Evolutionary conservation across 2,888 invertebrate genomes (phyloP).

Genomic region (Caenorhabditis doughertyi): DNA sequence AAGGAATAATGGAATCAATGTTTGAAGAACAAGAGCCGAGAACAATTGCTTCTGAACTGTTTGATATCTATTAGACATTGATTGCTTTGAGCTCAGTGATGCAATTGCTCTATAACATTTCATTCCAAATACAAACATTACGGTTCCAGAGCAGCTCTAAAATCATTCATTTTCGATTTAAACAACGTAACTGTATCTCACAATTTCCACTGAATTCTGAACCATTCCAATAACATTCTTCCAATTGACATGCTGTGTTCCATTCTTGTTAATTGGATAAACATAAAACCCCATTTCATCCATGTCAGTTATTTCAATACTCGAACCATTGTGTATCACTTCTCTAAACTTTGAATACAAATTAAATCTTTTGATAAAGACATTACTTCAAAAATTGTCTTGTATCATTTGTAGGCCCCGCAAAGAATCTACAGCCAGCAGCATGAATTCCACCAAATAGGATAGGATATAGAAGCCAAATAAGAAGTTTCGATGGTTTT

Average conservation of each 20-base stretch:
- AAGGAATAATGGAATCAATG: conserved; percentile 8
- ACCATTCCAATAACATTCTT: neutral
- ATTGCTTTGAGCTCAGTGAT: neutral
- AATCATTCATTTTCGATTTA: neutral
- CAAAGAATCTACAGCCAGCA: neutral
- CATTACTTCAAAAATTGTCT: neutral
- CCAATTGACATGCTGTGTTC: neutral
- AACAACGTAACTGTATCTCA: neutral
- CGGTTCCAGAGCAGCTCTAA: neutral
- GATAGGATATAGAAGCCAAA: neutral
- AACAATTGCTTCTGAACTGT: conserved; percentile 20
- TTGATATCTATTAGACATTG: neutral
- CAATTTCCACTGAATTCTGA: neutral
- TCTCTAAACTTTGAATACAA: neutral
- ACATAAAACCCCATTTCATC: conserved; percentile 7
- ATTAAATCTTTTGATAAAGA: neutral
- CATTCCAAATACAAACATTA: conserved; percentile 13
- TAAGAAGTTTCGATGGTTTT: neutral
- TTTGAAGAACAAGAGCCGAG: conserved; percentile 16
- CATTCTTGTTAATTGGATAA: neutral
- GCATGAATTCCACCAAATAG: neutral
- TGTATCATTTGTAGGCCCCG: neutral
- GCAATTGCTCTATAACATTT: conserved; percentile 17
- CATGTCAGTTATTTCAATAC: neutral
- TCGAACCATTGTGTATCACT: neutral